A percentile compares a stretch with the other conserved stretches of the same genome.
Evolutionary conservation across 2,888 invertebrate genomes (phyloP).

Genomic region (Agonopterix subpropinquella): DNA sequence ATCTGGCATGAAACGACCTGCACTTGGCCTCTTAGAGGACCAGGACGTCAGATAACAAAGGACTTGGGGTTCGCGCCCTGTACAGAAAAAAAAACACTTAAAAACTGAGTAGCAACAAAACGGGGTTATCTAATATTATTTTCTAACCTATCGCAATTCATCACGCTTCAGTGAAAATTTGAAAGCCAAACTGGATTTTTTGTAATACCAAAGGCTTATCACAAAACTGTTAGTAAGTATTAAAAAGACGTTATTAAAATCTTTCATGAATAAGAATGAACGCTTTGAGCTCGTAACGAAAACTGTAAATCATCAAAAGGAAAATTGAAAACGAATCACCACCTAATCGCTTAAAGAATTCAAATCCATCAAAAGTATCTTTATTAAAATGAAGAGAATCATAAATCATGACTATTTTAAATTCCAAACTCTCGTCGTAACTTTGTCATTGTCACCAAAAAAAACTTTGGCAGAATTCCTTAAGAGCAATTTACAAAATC

Average conservation of each 20-base stretch:
- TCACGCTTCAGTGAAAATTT: too few species aligned
- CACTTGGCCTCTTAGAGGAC: slow-evolving; percentile 93
- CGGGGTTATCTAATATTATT: too few species aligned
- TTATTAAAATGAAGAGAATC: background rate
- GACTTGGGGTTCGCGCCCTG: slow-evolving; percentile 89
- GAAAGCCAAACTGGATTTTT: too few species aligned
- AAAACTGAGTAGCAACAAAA: too few species aligned
- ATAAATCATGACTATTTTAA: slow-evolving; percentile 10
- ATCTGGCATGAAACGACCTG: slow-evolving; percentile 92
- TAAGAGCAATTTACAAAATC: slow-evolving; percentile 6
- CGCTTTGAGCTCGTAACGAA: background rate
- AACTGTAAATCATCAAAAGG: slow-evolving; percentile 13
- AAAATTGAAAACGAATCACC: slow-evolving; percentile 6
- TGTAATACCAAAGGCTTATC: too few species aligned
- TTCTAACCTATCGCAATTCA: too few species aligned
- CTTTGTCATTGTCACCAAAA: slow-evolving; percentile 2
- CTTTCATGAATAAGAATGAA: background rate
- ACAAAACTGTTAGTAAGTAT: background rate
- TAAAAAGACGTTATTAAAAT: background rate
- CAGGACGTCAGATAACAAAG: slow-evolving; percentile 98
- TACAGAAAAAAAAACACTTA: slow-evolving; percentile 15
- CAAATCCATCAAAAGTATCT: slow-evolving; percentile 5
- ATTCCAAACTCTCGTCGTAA: slow-evolving; percentile 6
- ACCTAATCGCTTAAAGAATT: slow-evolving; percentile 3
- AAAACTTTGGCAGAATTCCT: slow-evolving; percentile 4